Evolutionary conservation across 2,888 invertebrate species (phyloP).

Genomic region (Baccha elongata): DNA sequence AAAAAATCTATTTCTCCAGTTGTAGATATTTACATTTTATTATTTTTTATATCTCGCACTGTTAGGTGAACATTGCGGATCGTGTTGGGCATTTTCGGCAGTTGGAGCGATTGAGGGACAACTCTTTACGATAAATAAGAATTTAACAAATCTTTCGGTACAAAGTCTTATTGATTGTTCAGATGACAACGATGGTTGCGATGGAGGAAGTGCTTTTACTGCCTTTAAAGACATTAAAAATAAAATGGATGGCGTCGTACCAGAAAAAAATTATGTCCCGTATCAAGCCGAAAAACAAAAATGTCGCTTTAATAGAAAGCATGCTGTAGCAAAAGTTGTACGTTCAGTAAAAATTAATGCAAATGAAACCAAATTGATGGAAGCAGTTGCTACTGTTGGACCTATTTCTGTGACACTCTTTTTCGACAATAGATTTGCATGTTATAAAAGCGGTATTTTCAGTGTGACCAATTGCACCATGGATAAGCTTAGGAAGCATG

Average conservation of each 20-base stretch:
- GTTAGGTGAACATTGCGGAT: conserved; percentile 46
- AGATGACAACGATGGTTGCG: conserved; percentile 89
- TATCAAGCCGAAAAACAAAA: conserved; percentile 84
- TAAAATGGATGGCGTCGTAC: conserved; percentile 88
- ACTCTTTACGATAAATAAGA: conserved; percentile 8
- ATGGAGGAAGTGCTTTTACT: conserved; percentile 86
- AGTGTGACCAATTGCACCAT: conserved; percentile 70
- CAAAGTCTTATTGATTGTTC: conserved; percentile 94
- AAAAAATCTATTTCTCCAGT: not conserved
- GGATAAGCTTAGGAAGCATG: conserved; percentile 85
- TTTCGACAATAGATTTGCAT: conserved; percentile 89
- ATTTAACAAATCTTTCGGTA: conserved; percentile 84
- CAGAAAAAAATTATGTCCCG: conserved; percentile 85
- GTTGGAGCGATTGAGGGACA: conserved; percentile 61
- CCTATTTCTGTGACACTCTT: conserved; percentile 93
- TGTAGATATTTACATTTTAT: not conserved
- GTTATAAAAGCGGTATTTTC: conserved; percentile 87
- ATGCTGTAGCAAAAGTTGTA: conserved; percentile 88
- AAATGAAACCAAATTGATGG: conserved; percentile 77
- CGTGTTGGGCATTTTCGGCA: conserved; percentile 64
- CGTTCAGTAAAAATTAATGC: conserved; percentile 87
- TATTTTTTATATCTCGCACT: not conserved
- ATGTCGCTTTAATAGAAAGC: conserved; percentile 84
- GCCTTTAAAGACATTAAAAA: conserved; percentile 88
- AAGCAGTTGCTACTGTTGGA: conserved; percentile 89